A percentile compares a stretch with the other conserved stretches of the same genome.
These are phyloP conservation scores for Macroglossus sobrinus DNA, from an alignment of 2,113 vertebrate species.

Conservation along the genomic window DNA sequence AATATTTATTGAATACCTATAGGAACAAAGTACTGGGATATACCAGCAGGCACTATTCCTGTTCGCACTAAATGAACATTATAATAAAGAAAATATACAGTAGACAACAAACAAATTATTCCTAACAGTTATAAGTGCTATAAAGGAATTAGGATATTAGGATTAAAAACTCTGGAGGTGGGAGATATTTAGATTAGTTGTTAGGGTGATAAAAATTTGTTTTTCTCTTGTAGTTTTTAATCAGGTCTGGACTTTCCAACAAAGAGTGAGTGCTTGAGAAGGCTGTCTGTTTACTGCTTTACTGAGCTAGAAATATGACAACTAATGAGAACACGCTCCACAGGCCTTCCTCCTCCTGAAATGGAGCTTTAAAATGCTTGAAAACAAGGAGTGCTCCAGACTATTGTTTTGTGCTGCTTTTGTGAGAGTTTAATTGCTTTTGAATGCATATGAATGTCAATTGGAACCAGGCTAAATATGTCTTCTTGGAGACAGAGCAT, in stretches of 20 bases:
- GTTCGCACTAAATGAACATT: background rate
- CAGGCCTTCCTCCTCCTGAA: conserved; percentile 1
- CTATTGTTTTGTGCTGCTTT: conserved; percentile 59
- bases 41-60: background rate
- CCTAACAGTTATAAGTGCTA: background rate
- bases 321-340: conserved; percentile 40
- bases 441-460: conserved; percentile 72
- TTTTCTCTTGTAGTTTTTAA: conserved; percentile 1
- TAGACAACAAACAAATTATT: background rate
- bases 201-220: background rate
- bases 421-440: conserved; percentile 74
- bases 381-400: conserved; percentile 57
- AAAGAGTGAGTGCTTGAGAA: background rate
- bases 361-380: conserved; percentile 42
- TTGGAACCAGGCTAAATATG: conserved; percentile 72
- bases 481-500: conserved; percentile 73
- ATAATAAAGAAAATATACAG: background rate
- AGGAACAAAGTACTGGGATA: background rate
- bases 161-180: background rate
- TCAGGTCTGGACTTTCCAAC: background rate
- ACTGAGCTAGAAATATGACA: conserved; percentile 42
- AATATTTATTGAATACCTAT: background rate
- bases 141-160: background rate
- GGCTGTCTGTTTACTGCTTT: conserved; percentile 18
- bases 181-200: background rate